Percentiles rank a stretch among this genome's conserved stretches.
phyloP scores from a whole-genome alignment of 2,797 vertebrate genomes.

The Gorsachius magnificus region DNA sequence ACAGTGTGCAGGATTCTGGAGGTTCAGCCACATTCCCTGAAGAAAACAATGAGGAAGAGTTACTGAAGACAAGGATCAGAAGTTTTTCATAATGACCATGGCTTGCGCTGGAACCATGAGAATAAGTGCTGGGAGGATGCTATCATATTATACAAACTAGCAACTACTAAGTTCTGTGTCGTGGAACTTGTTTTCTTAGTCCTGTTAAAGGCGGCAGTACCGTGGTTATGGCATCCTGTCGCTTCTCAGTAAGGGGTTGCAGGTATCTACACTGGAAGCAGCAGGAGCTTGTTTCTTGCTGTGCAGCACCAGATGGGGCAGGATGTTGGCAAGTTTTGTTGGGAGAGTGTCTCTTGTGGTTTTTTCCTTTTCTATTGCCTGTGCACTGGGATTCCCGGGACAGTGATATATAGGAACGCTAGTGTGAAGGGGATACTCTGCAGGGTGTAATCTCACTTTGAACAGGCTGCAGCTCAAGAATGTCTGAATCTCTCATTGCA shows the following conservation, averaged over 20 bases:
- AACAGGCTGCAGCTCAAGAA: neutral
- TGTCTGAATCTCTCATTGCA: neutral
- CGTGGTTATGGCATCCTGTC: neutral
- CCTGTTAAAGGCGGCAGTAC: neutral
- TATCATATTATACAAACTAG: neutral
- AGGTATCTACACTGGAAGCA: neutral
- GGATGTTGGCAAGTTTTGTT: neutral
- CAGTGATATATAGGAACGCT: neutral
- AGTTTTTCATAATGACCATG: neutral
- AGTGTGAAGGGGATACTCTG: neutral
- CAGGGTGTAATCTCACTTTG: rapidly evolving
- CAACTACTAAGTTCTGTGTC: neutral
- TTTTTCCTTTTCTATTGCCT: neutral
- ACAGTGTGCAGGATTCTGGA: neutral
- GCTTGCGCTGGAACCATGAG: neutral
- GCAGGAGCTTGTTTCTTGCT: neutral
- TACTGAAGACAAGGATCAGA: neutral
- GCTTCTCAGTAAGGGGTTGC: neutral
- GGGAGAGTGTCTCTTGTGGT: neutral
- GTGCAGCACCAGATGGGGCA: neutral
- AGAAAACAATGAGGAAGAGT: neutral
- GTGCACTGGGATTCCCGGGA: neutral
- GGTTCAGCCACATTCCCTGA: neutral
- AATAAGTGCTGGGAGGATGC: neutral
- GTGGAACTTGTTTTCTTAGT: neutral